Conservation (phyloP, 2,888 invertebrate genomes). For the Augiades crinisus region DNA sequence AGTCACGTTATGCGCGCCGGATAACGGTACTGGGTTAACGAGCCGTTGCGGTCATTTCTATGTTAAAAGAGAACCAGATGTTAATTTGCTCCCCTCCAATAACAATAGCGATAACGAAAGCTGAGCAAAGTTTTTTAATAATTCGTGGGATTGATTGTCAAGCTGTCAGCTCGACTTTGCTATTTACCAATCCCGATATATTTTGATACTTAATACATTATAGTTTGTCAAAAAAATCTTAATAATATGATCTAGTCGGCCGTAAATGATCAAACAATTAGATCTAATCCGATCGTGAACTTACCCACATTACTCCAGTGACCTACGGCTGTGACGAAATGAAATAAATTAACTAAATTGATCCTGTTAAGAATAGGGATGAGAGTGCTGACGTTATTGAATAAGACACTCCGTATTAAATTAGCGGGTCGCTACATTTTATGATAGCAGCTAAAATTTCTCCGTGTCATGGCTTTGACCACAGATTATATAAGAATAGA, state of each 20-base stretch:
- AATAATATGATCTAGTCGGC: too few relatives aligned
- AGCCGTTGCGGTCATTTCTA: slow-evolving; percentile 16
- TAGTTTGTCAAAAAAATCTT: too few relatives aligned
- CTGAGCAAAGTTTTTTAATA: too few relatives aligned
- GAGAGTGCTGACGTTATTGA: slow-evolving; percentile 18
- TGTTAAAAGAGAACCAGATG: slow-evolving; percentile 11
- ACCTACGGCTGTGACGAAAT: slow-evolving; percentile 17
- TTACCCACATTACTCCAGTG: slow-evolving; percentile 14
- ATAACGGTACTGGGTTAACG: slow-evolving; percentile 8
- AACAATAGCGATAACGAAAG: too few relatives aligned
- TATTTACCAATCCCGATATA: too few relatives aligned
- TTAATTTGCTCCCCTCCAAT: slow-evolving; percentile 1
- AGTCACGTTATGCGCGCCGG: slow-evolving; percentile 9
- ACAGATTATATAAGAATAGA: too few relatives aligned
- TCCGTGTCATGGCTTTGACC: not conserved
- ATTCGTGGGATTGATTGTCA: too few relatives aligned
- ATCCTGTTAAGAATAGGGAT: slow-evolving; percentile 20
- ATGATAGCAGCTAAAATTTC: not conserved
- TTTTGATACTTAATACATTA: too few relatives aligned
- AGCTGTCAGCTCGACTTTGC: too few relatives aligned
- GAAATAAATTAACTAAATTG: slow-evolving; percentile 24
- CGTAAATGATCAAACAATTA: slow-evolving; percentile 1
- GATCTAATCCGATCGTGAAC: slow-evolving; percentile 1
- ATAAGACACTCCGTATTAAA: slow-evolving; percentile 16
- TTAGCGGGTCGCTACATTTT: slow-evolving; percentile 1